These are phyloP conservation scores for Dastarcus helophoroides DNA, from an alignment of 2,888 invertebrate genomes.

Conservation along the genomic window DNA sequence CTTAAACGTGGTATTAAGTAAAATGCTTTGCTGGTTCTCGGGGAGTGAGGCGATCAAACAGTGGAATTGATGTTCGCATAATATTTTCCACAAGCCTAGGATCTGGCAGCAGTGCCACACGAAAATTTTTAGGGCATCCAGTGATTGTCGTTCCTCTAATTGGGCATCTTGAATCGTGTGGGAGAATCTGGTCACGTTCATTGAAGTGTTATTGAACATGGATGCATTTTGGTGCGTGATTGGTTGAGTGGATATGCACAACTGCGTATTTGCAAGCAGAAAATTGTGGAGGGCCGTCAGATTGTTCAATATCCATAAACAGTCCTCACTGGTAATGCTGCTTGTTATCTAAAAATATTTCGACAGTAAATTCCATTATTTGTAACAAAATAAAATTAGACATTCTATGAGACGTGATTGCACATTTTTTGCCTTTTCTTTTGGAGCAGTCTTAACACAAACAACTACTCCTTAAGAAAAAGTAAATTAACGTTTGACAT, in stretches of 20 bases:
- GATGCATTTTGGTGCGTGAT: slow-evolving; percentile 7
- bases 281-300: slow-evolving; percentile 65
- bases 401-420: too few species aligned
- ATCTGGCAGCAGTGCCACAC: slow-evolving; percentile 73
- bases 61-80: slow-evolving; percentile 87
- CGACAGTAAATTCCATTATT: too few species aligned
- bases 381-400: too few species aligned
- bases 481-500: too few species aligned
- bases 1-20: slow-evolving; percentile 55
- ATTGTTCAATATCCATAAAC: slow-evolving; percentile 60
- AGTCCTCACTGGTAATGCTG: slow-evolving; percentile 56
- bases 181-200: slow-evolving; percentile 19
- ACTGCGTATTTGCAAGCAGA: slow-evolving; percentile 54
- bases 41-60: slow-evolving; percentile 59
- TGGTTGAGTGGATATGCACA: slow-evolving; percentile 19
- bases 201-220: slow-evolving; percentile 17
- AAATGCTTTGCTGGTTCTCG: slow-evolving; percentile 50
- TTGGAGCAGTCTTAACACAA: too few species aligned
- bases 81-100: slow-evolving; percentile 82
- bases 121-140: slow-evolving; percentile 58
- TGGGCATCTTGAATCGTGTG: slow-evolving; percentile 38
- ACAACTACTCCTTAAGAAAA: too few species aligned
- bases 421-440: too few species aligned
- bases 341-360: slow-evolving; percentile 54
- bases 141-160: slow-evolving; percentile 61